These are phyloP conservation scores for Sceloporus tristichus DNA, from an alignment of 2,113 vertebrate species.

Conservation along the genomic window DNA sequence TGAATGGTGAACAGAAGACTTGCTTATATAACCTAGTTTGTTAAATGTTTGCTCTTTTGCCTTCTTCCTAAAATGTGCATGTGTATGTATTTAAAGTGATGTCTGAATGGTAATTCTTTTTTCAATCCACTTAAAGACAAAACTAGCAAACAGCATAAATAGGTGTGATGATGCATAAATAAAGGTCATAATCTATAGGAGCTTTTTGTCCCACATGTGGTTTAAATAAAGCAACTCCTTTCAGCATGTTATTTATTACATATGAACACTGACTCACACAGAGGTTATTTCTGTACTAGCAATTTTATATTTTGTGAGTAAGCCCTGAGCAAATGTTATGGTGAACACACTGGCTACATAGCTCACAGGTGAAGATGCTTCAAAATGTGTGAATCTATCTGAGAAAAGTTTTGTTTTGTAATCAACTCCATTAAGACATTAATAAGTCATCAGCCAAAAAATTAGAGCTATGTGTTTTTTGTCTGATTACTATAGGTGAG, in stretches of 20 bases:
- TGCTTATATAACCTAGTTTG: background rate
- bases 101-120: background rate
- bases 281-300: too few relatives aligned
- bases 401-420: background rate
- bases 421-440: background rate
- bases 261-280: too few relatives aligned
- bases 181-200: too few relatives aligned
- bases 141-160: background rate
- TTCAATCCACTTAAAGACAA: background rate
- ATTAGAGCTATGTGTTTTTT: background rate
- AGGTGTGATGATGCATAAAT: too few relatives aligned
- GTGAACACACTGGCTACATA: background rate
- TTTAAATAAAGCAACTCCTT: too few relatives aligned
- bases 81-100: background rate
- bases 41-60: background rate
- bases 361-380: background rate
- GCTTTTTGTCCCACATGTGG: too few relatives aligned
- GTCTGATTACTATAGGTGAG: background rate
- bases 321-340: background rate
- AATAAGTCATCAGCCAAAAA: background rate
- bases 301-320: too few relatives aligned
- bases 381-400: background rate
- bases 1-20: background rate
- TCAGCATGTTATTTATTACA: too few relatives aligned
- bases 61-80: background rate